phyloP scores from a whole-genome alignment of 1,140 invertebrate genomes.

The Plodia interpunctella region DNA sequence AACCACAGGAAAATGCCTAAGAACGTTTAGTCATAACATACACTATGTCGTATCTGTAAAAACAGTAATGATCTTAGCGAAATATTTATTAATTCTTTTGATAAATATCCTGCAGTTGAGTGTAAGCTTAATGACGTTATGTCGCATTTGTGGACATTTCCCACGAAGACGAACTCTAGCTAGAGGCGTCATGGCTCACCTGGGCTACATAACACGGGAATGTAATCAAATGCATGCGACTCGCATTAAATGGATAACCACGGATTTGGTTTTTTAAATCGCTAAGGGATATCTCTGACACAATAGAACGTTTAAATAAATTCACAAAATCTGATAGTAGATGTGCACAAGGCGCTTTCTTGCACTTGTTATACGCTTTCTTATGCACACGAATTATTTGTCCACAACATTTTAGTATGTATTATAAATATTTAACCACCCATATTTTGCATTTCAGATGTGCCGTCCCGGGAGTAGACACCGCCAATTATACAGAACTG shows the following conservation, averaged over 20 bases:
- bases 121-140: neutral
- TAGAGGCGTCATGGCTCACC: too few relatives aligned
- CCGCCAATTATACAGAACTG: conserved; percentile 47
- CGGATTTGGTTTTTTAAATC: too few relatives aligned
- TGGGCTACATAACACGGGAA: too few relatives aligned
- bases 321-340: too few relatives aligned
- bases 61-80: neutral
- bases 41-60: neutral
- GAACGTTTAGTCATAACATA: neutral
- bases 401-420: too few relatives aligned
- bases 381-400: too few relatives aligned
- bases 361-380: too few relatives aligned
- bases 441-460: conserved; percentile 51
- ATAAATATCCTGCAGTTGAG: neutral
- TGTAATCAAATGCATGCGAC: too few relatives aligned
- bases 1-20: neutral
- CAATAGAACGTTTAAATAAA: too few relatives aligned
- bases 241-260: too few relatives aligned
- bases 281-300: too few relatives aligned
- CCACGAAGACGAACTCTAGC: neutral
- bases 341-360: too few relatives aligned
- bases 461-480: conserved; percentile 50
- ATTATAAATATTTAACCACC: neutral
- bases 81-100: neutral
- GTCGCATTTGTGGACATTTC: neutral